phyloP scores from a whole-genome alignment of 2,113 vertebrate species.

The Microtus oregoni region DNA sequence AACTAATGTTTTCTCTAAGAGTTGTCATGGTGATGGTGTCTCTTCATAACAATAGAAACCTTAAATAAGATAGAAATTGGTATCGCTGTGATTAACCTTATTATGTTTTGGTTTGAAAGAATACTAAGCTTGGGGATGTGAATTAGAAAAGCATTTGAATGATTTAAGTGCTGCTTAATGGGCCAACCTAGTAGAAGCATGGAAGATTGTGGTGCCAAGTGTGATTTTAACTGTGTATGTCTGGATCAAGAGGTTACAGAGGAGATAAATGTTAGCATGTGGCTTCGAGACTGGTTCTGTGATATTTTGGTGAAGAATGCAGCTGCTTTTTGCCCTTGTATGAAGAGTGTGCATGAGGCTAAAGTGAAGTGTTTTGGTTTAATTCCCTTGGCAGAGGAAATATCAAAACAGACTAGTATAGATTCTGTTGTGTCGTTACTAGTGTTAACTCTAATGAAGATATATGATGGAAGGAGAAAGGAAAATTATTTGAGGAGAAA shows the following conservation, averaged over 20 bases:
- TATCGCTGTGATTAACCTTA: neutral
- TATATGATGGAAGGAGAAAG: too few relatives aligned
- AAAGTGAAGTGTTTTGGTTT: too few relatives aligned
- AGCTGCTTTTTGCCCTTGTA: too few relatives aligned
- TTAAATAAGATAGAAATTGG: neutral
- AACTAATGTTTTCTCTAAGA: neutral
- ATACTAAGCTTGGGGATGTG: neutral
- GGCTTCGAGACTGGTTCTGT: too few relatives aligned
- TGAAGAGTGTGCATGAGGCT: too few relatives aligned
- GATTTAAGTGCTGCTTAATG: neutral
- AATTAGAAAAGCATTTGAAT: neutral
- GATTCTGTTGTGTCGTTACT: too few relatives aligned
- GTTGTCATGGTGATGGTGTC: neutral
- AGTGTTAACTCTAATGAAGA: too few relatives aligned
- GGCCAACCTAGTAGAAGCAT: neutral
- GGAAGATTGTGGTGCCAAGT: neutral
- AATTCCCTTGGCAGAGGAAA: too few relatives aligned
- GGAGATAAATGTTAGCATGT: neutral
- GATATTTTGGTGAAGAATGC: too few relatives aligned
- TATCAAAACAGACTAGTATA: too few relatives aligned
- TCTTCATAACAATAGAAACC: neutral
- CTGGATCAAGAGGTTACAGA: neutral
- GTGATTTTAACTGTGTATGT: neutral
- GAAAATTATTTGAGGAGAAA: too few relatives aligned
- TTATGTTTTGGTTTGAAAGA: neutral